Conservation (phyloP, 2,888 invertebrate genomes). For the Eupithecia abbreviata region DNA sequence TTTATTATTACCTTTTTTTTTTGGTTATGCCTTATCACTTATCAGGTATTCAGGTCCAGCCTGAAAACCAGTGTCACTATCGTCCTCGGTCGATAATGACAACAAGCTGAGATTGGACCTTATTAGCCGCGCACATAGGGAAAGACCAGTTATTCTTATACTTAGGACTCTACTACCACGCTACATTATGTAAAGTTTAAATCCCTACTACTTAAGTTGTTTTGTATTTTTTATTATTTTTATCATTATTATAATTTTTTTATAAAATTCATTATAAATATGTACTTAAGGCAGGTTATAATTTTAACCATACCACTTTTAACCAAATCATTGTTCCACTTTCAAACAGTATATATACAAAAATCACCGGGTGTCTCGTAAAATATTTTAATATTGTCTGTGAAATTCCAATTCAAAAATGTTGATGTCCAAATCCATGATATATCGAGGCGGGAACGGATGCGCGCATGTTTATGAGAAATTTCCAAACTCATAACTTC, state of each 20-base stretch:
- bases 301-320: not conserved
- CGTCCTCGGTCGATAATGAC: too few relatives aligned
- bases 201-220: too few relatives aligned
- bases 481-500: constrained; percentile 78
- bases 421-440: constrained; percentile 77
- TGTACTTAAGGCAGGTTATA: not conserved
- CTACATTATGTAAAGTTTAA: too few relatives aligned
- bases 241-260: too few relatives aligned
- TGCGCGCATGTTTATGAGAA: constrained; percentile 76
- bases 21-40: not conserved
- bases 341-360: not conserved
- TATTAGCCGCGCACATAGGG: too few relatives aligned
- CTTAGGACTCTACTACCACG: too few relatives aligned
- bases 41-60: too few relatives aligned
- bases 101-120: too few relatives aligned
- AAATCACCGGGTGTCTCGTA: not conserved
- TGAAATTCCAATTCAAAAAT: constrained; percentile 75
- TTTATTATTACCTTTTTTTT: too few relatives aligned
- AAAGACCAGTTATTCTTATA: too few relatives aligned
- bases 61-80: too few relatives aligned
- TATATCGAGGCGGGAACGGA: constrained; percentile 66
- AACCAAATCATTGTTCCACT: not conserved
- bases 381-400: constrained; percentile 51
- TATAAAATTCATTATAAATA: not conserved
- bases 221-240: too few relatives aligned